These are phyloP conservation scores for Aphaenogaster rudis DNA, from an alignment of 1,140 invertebrate species.

Conservation along the genomic window DNA sequence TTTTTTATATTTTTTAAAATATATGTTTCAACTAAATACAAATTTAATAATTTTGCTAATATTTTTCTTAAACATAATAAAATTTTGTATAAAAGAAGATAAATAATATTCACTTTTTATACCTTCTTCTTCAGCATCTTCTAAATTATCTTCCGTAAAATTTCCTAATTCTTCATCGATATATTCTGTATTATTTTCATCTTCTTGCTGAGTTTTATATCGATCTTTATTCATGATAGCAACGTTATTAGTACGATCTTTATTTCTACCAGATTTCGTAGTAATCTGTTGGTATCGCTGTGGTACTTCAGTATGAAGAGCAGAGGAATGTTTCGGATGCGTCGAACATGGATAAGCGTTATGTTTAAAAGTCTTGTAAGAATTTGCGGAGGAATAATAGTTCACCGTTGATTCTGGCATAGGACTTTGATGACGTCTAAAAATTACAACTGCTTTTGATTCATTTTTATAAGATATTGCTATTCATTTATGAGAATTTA, in stretches of 20 bases:
- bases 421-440: slow-evolving; percentile 62
- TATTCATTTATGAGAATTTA: neutral
- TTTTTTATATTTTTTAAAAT: neutral
- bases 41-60: neutral
- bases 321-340: slow-evolving; percentile 52
- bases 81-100: neutral
- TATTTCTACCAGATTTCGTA: slow-evolving; percentile 53
- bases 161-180: slow-evolving; percentile 59
- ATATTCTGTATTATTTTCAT: slow-evolving; percentile 64
- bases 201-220: slow-evolving; percentile 62
- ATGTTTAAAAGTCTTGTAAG: slow-evolving; percentile 65
- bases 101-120: slow-evolving; percentile 7
- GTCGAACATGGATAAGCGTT: slow-evolving; percentile 54
- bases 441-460: slow-evolving; percentile 24
- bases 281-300: slow-evolving; percentile 48
- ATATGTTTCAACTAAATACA: neutral
- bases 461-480: slow-evolving; percentile 7
- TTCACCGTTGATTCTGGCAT: slow-evolving; percentile 60
- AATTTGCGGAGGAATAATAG: slow-evolving; percentile 66
- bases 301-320: slow-evolving; percentile 30
- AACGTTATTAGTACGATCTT: slow-evolving; percentile 49
- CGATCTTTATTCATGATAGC: slow-evolving; percentile 62
- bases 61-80: neutral
- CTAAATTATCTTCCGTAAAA: slow-evolving; percentile 67
- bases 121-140: slow-evolving; percentile 74